Conservation (phyloP, 2,888 invertebrate genomes). For the Clepsis dumicolana region DNA sequence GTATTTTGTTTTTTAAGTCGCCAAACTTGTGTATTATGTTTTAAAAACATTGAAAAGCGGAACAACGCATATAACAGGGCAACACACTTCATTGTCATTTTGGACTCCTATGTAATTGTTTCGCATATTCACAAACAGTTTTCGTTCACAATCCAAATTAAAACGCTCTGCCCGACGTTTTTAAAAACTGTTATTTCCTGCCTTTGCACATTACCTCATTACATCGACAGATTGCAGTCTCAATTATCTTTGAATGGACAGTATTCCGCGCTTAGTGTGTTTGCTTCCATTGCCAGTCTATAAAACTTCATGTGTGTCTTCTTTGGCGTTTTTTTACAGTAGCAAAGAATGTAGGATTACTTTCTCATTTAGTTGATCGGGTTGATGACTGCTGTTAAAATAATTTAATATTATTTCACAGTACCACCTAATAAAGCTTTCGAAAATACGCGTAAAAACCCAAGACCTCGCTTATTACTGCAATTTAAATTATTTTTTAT, state of each 20-base stretch:
- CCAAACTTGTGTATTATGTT: not conserved
- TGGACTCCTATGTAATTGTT: not conserved
- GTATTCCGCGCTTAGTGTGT: not conserved
- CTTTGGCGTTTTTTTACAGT: not conserved
- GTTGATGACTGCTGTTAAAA: too few species aligned
- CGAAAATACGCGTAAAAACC: too few species aligned
- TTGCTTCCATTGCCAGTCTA: not conserved
- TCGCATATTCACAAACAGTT: conserved; percentile 1
- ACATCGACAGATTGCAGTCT: conserved; percentile 29
- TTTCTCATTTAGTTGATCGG: too few species aligned
- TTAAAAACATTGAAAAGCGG: not conserved
- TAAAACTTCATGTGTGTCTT: not conserved
- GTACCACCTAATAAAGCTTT: too few species aligned
- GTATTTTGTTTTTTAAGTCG: too few species aligned
- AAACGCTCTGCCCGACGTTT: conserved; percentile 9
- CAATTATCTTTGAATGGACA: conserved; percentile 19
- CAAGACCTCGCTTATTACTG: too few species aligned
- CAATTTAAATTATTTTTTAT: too few species aligned
- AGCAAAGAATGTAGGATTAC: too few species aligned
- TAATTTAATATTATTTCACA: too few species aligned
- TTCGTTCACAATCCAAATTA: conserved; percentile 22
- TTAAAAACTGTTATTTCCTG: conserved; percentile 38
- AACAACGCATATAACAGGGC: not conserved
- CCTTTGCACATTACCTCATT: conserved; percentile 28
- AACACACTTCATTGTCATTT: conserved; percentile 1